A percentile compares a stretch with the other conserved stretches of the same genome.
Evolutionary conservation across 1,140 invertebrate species (phyloP).

Genomic region (Homarus americanus): DNA sequence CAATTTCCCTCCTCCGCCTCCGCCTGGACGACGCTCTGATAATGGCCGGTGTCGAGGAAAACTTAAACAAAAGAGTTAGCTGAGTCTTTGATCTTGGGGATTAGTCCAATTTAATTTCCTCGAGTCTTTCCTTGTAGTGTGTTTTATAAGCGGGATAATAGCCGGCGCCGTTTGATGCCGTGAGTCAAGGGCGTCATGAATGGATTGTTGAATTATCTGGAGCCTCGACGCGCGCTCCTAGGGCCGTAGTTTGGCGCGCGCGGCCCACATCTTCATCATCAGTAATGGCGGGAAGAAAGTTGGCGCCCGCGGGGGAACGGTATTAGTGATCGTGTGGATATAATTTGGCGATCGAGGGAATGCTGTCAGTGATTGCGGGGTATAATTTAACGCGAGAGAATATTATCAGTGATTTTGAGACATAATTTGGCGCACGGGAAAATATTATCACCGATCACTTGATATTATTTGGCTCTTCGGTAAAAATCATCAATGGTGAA

Average conservation of each 20-base stretch:
- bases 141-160: neutral
- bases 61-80: neutral
- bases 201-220: neutral
- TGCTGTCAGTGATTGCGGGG: too few relatives aligned
- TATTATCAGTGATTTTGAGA: neutral
- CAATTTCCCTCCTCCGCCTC: neutral
- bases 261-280: too few relatives aligned
- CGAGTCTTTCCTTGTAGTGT: neutral
- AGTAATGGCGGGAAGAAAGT: neutral
- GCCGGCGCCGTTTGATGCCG: neutral
- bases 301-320: neutral
- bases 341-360: too few relatives aligned
- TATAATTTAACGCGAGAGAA: neutral
- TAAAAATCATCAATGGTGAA: too few relatives aligned
- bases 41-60: neutral
- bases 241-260: too few relatives aligned
- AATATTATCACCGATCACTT: too few relatives aligned
- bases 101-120: conserved; percentile 18
- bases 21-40: neutral
- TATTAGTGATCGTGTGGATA: too few relatives aligned
- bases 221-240: neutral
- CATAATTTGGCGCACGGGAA: too few relatives aligned
- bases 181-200: neutral
- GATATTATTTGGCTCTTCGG: too few relatives aligned
- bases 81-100: conserved; percentile 6